A percentile compares a stretch with the other conserved stretches of the same genome.
Evolutionary conservation across 2,888 invertebrate genomes (phyloP).

Genomic region (Drosophila hamatofila): DNA sequence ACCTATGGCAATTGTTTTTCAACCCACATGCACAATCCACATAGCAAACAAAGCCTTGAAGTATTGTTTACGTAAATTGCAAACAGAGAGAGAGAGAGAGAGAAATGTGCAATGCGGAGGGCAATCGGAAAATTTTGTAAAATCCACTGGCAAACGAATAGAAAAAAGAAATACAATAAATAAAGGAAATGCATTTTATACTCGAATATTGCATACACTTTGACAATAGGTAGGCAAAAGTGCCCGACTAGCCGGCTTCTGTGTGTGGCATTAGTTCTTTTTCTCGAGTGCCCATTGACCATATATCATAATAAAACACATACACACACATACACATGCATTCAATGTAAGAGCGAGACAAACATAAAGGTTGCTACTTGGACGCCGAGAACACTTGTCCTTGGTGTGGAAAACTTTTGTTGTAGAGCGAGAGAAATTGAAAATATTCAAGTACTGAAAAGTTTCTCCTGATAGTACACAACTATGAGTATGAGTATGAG

Average conservation of each 20-base stretch:
- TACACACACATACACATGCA: constrained; percentile 19
- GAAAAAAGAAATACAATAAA: constrained; percentile 44
- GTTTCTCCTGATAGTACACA: constrained; percentile 60
- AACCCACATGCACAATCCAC: constrained; percentile 10
- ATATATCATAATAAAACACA: constrained; percentile 49
- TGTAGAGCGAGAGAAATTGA: constrained; percentile 63
- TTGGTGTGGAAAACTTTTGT: constrained; percentile 76
- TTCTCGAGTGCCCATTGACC: constrained; percentile 38
- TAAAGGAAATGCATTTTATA: constrained; percentile 46
- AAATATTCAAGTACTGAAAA: constrained; percentile 72
- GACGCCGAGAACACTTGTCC: constrained; percentile 62
- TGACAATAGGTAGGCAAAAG: constrained; percentile 50
- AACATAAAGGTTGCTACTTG: constrained; percentile 37
- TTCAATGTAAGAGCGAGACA: constrained; percentile 15
- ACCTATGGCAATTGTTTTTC: constrained; percentile 52
- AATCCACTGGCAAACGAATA: constrained; percentile 46
- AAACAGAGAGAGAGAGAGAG: constrained; percentile 7
- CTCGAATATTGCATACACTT: constrained; percentile 39
- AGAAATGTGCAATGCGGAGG: neutral
- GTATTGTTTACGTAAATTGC: constrained; percentile 58
- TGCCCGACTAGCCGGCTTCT: neutral
- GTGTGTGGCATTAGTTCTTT: constrained; percentile 4
- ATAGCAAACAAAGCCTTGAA: constrained; percentile 50
- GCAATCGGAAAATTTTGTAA: constrained; percentile 34
- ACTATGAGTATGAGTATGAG: constrained; percentile 14